Base-by-base conservation (phyloP, 2,797 vertebrate genomes). In the Tapirus indicus region DNA sequence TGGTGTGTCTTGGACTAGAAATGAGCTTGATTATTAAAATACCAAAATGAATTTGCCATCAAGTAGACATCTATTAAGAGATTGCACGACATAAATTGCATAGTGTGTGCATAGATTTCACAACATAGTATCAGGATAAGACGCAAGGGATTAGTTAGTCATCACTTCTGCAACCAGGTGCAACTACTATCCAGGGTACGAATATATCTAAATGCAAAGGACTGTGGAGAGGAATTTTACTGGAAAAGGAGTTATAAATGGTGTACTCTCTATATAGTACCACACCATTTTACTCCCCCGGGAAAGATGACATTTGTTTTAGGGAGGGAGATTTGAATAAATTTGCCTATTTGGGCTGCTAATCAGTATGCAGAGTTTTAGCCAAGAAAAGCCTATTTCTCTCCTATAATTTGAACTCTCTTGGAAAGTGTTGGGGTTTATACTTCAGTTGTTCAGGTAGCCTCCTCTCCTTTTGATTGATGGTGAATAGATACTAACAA, bases 241-340 rank as follows among this genome's bases (percentile, higher is more conserved):
- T 97, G 66, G 80, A 96, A 97, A 97, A 89, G 47, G 29, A 80
- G 92, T 93, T 94, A 75, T 66, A 96, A 95, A 77, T 79, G 20
- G 89, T 93, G 79, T 72, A 86, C 47, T 47, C 91, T 97, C 64
- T 96, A 93, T 91, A 93, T 95, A 95, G 93, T 94, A 95, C 86
- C 25, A 97, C 27, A 97, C 83, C 75, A 94, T 84, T 91, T 96
- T 89, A 95, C 79, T 96, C 92, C 94, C 93, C 80, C 0, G 0
- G 79, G 90, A 84, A 96, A 77, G 92, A 93, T 95, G 97, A 95
- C 97, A 93, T 98, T 98, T 97, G 88, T 97, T 97, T 98, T 96
- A 97, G 75, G 91, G 91, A 97, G 96, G 79, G 97, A 95, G 44
- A 72, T 94, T 97, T 97, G 97, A 97, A 98, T 98, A 97, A 92